A percentile compares a stretch with the other conserved stretches of the same genome.
Conservation (phyloP, 2,888 invertebrate species). For the Spodoptera exigua region DNA sequence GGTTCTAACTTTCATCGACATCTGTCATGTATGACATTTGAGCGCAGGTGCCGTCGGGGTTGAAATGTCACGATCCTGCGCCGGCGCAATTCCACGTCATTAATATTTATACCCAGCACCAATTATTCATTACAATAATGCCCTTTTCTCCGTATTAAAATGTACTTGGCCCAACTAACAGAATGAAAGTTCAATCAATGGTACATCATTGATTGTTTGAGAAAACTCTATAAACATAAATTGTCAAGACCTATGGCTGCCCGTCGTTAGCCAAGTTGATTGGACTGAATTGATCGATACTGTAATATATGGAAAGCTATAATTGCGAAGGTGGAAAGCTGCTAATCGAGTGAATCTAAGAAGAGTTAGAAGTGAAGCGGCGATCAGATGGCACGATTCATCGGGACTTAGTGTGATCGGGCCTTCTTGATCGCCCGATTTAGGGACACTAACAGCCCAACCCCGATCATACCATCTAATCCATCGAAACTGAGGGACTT, state of each 20-base stretch:
- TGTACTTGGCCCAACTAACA: conserved; percentile 19
- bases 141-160: conserved; percentile 49
- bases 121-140: conserved; percentile 54
- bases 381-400: no score
- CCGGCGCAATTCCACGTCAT: conserved; percentile 39
- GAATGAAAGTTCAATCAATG: conserved; percentile 38
- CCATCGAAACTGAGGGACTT: no score
- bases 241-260: not conserved
- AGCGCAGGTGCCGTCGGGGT: conserved; percentile 57
- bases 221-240: conserved; percentile 21
- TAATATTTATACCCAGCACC: conserved; percentile 54
- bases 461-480: no score
- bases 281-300: not conserved
- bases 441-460: no score
- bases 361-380: no score
- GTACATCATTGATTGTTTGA: conserved; percentile 27
- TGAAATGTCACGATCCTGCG: conserved; percentile 59
- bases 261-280: conserved; percentile 11
- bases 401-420: no score
- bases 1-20: conserved; percentile 55
- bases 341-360: no score
- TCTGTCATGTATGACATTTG: conserved; percentile 61
- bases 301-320: no score
- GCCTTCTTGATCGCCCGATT: no score
- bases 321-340: no score